Evolutionary conservation across 2,888 invertebrate genomes (phyloP), one percentile per base, ranked within the genome.

Genomic region (Leptopilina drosophilae): DNA sequence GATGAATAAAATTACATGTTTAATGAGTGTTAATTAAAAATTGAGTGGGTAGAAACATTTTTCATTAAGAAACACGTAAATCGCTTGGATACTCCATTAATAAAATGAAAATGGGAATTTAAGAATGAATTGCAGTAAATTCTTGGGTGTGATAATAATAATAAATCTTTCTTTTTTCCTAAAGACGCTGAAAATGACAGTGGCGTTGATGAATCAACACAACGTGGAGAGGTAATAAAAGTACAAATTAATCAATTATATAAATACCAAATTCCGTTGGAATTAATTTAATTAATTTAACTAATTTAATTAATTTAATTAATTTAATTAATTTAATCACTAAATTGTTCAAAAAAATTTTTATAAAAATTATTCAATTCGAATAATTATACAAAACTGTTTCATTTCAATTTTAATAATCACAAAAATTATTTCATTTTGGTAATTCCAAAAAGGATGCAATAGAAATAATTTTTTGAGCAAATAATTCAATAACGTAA

Each of bases 101-200:
- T 56, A 33, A 77, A 67, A 40, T 64, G 65, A 20, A 65, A 53
- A 49, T 62, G 56, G 46, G 49, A 20, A 73, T 75, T 69, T 33
- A 64, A 59, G 40, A 49, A 64, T 53, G 59, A 77, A 64, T 75
- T 76, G 20, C 33, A 75, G 0, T 26, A 56, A 20, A 49, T 49
- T 64, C 46, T 77, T 59, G 5, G 46, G 69, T 42, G 26, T 42
- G 6, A 64, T 9, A 42, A 67, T 53, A 53, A 42, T 15, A n/a
- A 69, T 9, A 15, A 56, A 64, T 56, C 87, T 84, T 86, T 81
- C 88, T 67, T n/a, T 73, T 92, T 33, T 33, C 33, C 94, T 93
- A 84, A 94, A 97, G 97, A 96, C 93, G 95, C 96, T 59, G 96
- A 96, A 90, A 96, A 96, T 87, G 96, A 96, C 88, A 96, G 96